Base-by-base conservation (phyloP, 2,797 vertebrate species). In the Siniperca obscura region DNA sequence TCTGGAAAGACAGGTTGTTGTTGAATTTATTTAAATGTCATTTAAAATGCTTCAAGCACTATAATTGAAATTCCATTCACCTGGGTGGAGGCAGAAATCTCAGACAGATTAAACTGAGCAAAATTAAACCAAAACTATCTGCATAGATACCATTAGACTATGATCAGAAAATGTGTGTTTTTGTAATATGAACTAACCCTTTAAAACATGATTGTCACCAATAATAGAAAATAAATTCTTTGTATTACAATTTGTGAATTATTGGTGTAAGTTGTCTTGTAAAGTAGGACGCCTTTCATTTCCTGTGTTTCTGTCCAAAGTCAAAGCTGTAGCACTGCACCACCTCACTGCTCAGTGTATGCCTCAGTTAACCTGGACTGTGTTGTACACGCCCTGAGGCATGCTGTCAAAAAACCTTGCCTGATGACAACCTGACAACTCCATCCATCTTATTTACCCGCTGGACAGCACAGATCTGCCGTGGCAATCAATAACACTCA, bases 381-480 rank as follows among this genome's bases (percentile, higher is more conserved):
- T 91, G 91, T 91, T 90, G 84, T 84, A 92, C 91, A 92, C 74
- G 89, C 93, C 93, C 88, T 53, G 78, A 93, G 93, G 91, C 92
- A 74, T 50, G 80, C 86, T 90, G 89, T 95, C 93, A 93, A 83
- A 94, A 93, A 94, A 80, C 84, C 84, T 78, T 53, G 87, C 91
- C 91, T 92, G 94, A 95, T 92, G 94, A 95, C 94, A 90, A 94
- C 85, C 91, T 94, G 95, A 96, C 95, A 95, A 93, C 90, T 95
- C 93, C 93, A 95, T 96, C 95, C 94, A 95, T 96, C 95, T 94
- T 93, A 87, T 94, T 94, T 94, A 94, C 94, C 95, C 91, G 74
- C 91, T 90, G 94, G 95, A 94, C 92, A 93, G 88, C 76, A 55
- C 84, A 85, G 89, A 88, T 93, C 90, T 83, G 89, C 88, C 44